phyloP scores from a whole-genome alignment of 1,140 invertebrate species.

The Pseudomyrmex sp. region DNA sequence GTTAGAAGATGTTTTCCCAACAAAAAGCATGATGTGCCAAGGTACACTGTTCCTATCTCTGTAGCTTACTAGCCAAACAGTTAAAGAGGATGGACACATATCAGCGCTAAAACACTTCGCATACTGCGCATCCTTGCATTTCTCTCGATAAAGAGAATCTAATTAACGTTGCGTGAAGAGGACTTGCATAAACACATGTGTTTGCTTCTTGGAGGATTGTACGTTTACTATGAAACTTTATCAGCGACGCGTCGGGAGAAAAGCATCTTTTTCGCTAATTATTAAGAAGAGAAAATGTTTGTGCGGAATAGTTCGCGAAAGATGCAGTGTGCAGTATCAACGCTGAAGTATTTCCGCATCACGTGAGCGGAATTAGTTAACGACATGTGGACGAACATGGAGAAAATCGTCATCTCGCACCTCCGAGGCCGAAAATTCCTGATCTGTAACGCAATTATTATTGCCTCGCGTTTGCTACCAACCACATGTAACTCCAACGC shows the following conservation, averaged over 20 bases:
- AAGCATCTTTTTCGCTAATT: too few relatives aligned
- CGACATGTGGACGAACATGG: slow-evolving; percentile 6
- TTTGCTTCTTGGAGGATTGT: neutral
- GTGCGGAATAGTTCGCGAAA: neutral
- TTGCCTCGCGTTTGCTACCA: slow-evolving; percentile 23
- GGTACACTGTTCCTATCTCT: slow-evolving; percentile 6
- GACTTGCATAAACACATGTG: neutral
- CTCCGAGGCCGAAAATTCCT: slow-evolving; percentile 44
- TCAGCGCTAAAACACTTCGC: neutral
- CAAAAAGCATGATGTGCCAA: slow-evolving; percentile 25
- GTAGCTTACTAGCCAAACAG: slow-evolving; percentile 24
- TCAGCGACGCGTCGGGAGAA: neutral
- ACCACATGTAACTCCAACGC: slow-evolving; percentile 40
- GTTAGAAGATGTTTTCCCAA: slow-evolving; percentile 1
- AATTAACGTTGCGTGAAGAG: neutral
- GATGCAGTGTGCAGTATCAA: neutral
- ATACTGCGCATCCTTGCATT: neutral
- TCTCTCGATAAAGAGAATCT: neutral
- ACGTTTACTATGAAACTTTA: neutral
- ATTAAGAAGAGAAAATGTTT: neutral
- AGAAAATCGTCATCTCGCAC: slow-evolving; percentile 54
- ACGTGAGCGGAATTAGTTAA: slow-evolving; percentile 46
- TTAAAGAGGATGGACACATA: slow-evolving; percentile 27
- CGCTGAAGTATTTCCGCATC: slow-evolving; percentile 9
- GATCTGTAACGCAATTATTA: slow-evolving; percentile 58